phyloP scores from a whole-genome alignment of 35 echinoderm and acorn worm genomes.

The Heliocidaris tuberculata region DNA sequence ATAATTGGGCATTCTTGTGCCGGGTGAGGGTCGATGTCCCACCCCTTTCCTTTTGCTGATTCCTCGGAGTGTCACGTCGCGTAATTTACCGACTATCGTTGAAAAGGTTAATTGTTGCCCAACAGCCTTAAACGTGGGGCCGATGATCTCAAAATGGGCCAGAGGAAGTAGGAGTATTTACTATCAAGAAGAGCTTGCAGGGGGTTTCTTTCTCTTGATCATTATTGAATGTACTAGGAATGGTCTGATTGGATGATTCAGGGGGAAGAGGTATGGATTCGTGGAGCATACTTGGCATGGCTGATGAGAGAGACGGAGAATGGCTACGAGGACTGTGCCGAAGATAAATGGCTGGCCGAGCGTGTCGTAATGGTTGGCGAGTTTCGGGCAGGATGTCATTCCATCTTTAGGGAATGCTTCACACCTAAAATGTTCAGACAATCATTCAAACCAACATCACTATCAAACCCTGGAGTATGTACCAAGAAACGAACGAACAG shows the following conservation, averaged over 20 bases:
- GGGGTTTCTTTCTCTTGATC: neutral
- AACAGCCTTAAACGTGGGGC: neutral
- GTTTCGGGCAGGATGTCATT: neutral
- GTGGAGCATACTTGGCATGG: constrained; percentile 5
- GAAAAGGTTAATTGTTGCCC: constrained; percentile 46
- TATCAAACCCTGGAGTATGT: neutral
- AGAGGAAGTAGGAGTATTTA: neutral
- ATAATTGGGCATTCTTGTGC: neutral
- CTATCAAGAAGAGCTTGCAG: neutral
- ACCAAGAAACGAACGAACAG: neutral
- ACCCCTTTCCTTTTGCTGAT: neutral
- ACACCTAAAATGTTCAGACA: neutral
- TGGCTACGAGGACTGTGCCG: neutral
- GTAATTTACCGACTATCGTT: neutral
- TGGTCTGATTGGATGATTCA: neutral
- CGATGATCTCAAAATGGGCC: constrained; percentile 20
- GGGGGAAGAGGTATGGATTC: constrained; percentile 11
- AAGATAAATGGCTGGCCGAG: neutral
- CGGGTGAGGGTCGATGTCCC: neutral
- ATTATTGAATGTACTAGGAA: neutral
- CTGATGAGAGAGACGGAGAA: neutral
- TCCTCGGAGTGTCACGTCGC: neutral
- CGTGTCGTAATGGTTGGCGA: neutral
- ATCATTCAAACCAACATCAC: neutral
- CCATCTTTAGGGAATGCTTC: neutral